These are phyloP conservation scores for Penaeus monodon DNA, from an alignment of 2,888 invertebrate species.

Conservation along the genomic window DNA sequence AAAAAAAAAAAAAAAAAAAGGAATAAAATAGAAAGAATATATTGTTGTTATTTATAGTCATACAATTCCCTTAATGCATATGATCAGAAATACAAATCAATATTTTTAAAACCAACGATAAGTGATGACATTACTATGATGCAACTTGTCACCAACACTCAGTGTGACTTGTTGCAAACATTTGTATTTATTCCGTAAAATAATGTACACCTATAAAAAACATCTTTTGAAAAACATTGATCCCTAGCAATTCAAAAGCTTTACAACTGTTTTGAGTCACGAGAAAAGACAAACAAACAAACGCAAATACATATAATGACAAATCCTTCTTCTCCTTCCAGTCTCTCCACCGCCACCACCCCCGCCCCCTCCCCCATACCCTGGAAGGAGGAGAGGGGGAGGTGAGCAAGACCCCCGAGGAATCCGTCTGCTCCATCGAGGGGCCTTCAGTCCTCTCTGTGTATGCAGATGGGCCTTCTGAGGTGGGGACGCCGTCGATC, in stretches of 20 bases:
- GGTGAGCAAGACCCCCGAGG: slow-evolving; percentile 88
- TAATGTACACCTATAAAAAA: too few species aligned
- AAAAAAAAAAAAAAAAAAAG: slow-evolving; percentile 68
- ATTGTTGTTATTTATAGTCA: slow-evolving; percentile 51
- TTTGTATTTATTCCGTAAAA: too few species aligned
- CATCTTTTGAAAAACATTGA: too few species aligned
- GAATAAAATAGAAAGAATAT: not conserved
- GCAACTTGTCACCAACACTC: too few species aligned
- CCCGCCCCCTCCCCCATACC: slow-evolving; percentile 38
- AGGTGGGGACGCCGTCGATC: slow-evolving; percentile 66
- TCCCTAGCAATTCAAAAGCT: too few species aligned
- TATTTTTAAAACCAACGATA: too few species aligned
- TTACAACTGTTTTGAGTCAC: too few species aligned
- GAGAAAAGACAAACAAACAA: too few species aligned
- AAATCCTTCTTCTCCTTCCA: not conserved
- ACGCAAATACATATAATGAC: not conserved
- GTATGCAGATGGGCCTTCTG: slow-evolving; percentile 69
- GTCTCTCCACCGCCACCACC: slow-evolving; percentile 53
- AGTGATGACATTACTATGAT: too few species aligned
- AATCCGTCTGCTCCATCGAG: slow-evolving; percentile 90
- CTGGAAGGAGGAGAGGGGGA: slow-evolving; percentile 77
- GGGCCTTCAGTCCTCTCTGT: slow-evolving; percentile 74
- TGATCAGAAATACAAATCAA: not conserved
- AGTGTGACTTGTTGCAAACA: too few species aligned
- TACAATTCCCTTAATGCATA: not conserved